phyloP scores from a whole-genome alignment of 2,888 invertebrate species.

The Cantharis rufa region DNA sequence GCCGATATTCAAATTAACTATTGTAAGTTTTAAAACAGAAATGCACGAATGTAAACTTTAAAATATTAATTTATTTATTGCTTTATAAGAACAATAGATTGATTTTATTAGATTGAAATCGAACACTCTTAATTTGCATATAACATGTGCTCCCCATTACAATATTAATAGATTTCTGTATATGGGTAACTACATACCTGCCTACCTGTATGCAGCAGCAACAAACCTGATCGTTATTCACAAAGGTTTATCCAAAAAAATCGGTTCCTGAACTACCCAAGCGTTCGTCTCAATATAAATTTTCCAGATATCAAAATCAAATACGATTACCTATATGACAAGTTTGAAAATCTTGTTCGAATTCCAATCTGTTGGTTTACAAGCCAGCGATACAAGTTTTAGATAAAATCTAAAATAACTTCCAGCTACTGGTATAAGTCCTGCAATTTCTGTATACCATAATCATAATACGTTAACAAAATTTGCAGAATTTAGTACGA shows the following conservation, averaged over 20 bases:
- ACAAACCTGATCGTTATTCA: background rate
- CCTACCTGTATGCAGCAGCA: background rate
- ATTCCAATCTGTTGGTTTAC: slow-evolving; percentile 17
- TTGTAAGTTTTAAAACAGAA: slow-evolving; percentile 33
- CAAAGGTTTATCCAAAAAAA: background rate
- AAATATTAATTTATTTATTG: slow-evolving; percentile 56
- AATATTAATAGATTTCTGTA: slow-evolving; percentile 44
- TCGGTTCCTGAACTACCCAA: background rate
- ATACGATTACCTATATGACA: background rate
- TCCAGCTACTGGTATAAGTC: slow-evolving; percentile 12
- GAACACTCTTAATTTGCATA: slow-evolving; percentile 50
- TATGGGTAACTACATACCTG: slow-evolving; percentile 30
- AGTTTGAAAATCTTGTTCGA: slow-evolving; percentile 16
- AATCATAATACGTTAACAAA: slow-evolving; percentile 5
- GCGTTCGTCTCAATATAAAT: background rate
- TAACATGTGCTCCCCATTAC: slow-evolving; percentile 46
- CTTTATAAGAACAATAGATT: slow-evolving; percentile 55
- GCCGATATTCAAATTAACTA: slow-evolving; percentile 52
- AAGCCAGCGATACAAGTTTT: slow-evolving; percentile 9
- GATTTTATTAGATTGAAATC: slow-evolving; percentile 56
- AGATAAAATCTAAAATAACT: slow-evolving; percentile 20
- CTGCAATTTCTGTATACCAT: slow-evolving; percentile 1
- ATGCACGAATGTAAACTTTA: slow-evolving; percentile 36
- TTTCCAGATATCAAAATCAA: background rate
- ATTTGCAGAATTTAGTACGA: slow-evolving; percentile 18